Conservation (phyloP, 2,888 invertebrate species). For the Venustoraphidia nigricollis region DNA sequence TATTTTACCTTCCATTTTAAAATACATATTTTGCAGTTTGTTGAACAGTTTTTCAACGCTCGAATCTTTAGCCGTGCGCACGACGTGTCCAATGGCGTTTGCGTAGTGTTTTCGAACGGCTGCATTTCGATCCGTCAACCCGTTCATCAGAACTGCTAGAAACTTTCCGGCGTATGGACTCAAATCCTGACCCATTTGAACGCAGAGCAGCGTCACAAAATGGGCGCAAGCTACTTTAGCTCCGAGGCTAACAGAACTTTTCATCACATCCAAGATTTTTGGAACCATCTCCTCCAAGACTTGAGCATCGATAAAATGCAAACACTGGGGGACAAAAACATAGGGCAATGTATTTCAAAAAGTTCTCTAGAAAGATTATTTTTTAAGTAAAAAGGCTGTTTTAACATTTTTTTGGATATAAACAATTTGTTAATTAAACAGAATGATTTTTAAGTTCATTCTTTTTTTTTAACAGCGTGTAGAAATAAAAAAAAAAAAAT, state of each 20-base stretch:
- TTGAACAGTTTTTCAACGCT: slow-evolving; percentile 48
- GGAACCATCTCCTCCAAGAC: slow-evolving; percentile 69
- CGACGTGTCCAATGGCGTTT: slow-evolving; percentile 68
- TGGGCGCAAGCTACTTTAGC: slow-evolving; percentile 72
- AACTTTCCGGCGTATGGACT: slow-evolving; percentile 46
- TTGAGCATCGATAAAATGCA: slow-evolving; percentile 58
- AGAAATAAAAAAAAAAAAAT: too few relatives aligned
- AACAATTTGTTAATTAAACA: too few relatives aligned
- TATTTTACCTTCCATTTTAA: slow-evolving; percentile 43
- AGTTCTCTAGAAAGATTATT: neutral
- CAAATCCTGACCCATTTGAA: slow-evolving; percentile 33
- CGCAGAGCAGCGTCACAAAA: slow-evolving; percentile 53
- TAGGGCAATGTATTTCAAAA: neutral
- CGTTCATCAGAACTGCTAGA: slow-evolving; percentile 49
- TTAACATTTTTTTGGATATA: too few relatives aligned
- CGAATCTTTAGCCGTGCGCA: slow-evolving; percentile 63
- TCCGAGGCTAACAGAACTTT: slow-evolving; percentile 63
- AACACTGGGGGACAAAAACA: slow-evolving; percentile 28
- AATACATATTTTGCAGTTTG: slow-evolving; percentile 46
- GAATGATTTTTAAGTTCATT: too few relatives aligned
- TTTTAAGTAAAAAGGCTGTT: too few relatives aligned
- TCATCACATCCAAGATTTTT: slow-evolving; percentile 65
- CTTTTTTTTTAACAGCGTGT: too few relatives aligned
- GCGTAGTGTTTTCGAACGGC: slow-evolving; percentile 75
- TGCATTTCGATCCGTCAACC: slow-evolving; percentile 69